These are phyloP conservation scores for Knipowitschia caucasica DNA, from an alignment of 2,797 vertebrate species.

Conservation along the genomic window DNA sequence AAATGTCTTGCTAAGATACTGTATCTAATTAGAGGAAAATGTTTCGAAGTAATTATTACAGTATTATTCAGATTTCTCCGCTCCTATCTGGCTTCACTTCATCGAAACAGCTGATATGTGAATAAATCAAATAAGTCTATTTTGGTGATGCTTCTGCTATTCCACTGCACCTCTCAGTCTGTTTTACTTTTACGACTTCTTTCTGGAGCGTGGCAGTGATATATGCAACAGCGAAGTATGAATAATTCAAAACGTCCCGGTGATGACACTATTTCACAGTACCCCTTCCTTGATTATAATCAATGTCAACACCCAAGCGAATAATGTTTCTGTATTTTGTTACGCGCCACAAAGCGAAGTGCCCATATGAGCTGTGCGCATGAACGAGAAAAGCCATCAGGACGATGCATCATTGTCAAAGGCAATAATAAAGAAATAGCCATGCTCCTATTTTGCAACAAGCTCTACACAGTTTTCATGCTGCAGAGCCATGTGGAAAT, in stretches of 20 bases:
- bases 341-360: conserved; percentile 8
- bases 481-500: too few species aligned
- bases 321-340: neutral
- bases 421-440: too few species aligned
- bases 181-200: conserved; percentile 8
- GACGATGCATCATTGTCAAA: neutral
- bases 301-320: conserved; percentile 20
- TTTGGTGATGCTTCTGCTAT: conserved; percentile 26
- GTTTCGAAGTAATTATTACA: too few species aligned
- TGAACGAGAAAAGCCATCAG: neutral
- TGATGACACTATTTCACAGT: conserved; percentile 39
- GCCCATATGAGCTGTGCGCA: neutral
- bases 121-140: conserved; percentile 15
- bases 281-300: conserved; percentile 30
- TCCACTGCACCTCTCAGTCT: conserved; percentile 14
- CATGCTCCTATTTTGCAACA: too few species aligned
- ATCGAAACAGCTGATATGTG: neutral
- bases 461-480: too few species aligned
- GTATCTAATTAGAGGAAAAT: too few species aligned
- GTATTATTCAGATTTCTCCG: too few species aligned
- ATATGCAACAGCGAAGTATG: conserved; percentile 49
- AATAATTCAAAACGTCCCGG: conserved; percentile 60
- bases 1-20: too few species aligned
- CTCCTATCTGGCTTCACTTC: too few species aligned
- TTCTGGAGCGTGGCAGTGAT: conserved; percentile 22